Base-by-base conservation (phyloP, 30 jellyfish, hydroid and myxozoan species). In the Aurelia sp. region DNA sequence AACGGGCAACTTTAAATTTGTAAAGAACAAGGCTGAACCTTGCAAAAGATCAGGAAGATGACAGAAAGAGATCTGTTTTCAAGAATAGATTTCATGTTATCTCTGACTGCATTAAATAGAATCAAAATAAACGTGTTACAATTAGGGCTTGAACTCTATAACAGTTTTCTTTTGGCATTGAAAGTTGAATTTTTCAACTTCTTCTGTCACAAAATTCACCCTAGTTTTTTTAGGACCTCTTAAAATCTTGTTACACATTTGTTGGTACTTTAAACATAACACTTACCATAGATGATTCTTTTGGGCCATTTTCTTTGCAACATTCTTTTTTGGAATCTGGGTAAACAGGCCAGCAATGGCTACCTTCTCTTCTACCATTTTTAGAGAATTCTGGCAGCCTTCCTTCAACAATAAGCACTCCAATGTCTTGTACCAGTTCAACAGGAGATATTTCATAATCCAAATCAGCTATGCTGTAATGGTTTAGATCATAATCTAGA, bases 341-440 rank as follows among this genome's bases (percentile, higher is more conserved):
- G 44, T 96, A 38, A 63, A 93, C 84, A n/a, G 98, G 98, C 98
- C 98, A 93, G 72, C 98, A 93, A 44, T 93, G 98, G 24, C 17
- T 40, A 1, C 98, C 98, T 40, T 96, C 96, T 70, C 74, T 50
- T 40, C 97, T 67, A 10, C 98, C 98, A 65, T 74, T 59, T 41
- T 60, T 27, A 19, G 97, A 77, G 31, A 84, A 66, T 48, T 93
- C 97, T 1, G 98, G 98, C n/a, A 93, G 57, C 21, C 98, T 62
- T n/a, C 97, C 97, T 74, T 93, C 98, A n/a, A 89, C 82, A 44
- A 93, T 81, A 19, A 93, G 76, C 27, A 93, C 97, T 40, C 95
- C 92, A 61, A 93, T 27, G 66, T 89, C 96, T 83, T 88, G 93
- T 48, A 93, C 80, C 59, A 93, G 50, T 68, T 89, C 98, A 47